Evolutionary conservation across 2,797 vertebrate genomes (phyloP), one percentile per base, ranked within the genome.

Genomic region (Anas acuta): DNA sequence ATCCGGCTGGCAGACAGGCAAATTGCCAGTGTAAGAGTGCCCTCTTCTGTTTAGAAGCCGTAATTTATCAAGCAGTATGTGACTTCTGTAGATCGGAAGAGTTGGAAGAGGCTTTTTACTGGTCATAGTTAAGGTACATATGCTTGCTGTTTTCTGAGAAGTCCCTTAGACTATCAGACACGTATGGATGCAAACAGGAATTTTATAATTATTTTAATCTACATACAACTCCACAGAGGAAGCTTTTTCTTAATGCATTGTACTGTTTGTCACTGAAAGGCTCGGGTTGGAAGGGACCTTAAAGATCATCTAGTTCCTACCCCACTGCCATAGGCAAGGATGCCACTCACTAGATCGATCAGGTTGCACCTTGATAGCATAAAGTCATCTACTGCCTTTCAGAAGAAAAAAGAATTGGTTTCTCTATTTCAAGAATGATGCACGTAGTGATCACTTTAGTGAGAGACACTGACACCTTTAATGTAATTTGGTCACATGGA

Each of bases 11-110:
- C 43, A 82, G 71, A 45, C 62, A 80, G 30, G 81, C 75, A 85
- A 80, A 94, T 15, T 45, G 65, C 76, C 92, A 89, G 90, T 84
- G 85, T 94, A 73, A 88, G 95, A 94, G 89, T 92, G 97, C 97
- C 97, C 97, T 96, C 97, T 96, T 76, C 93, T 95, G 96, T 64
- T 35, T 32, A 57, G 67, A 88, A 89, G n/a, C 3, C 67, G 35
- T 62, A 49, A 26, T 54, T 28, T 67, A 75, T 37, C 7, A 0
- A 76, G 80, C 62, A 92, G 10, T 2, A 16, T 4, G 11, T 0
- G 35, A 53, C 17, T 79, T 9, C 28, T 9, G 53, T 41, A n/a
- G 70, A 17, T 43, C 8, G 7, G 17, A 58, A 35, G 6, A 39
- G 6, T 4, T 5, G n/a, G n/a, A 65, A 64, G 28, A 77, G 23